Percentiles rank a stretch among this genome's conserved stretches.
Conservation (phyloP, 2,113 vertebrate species). For the Puffinus mauretanicus region DNA sequence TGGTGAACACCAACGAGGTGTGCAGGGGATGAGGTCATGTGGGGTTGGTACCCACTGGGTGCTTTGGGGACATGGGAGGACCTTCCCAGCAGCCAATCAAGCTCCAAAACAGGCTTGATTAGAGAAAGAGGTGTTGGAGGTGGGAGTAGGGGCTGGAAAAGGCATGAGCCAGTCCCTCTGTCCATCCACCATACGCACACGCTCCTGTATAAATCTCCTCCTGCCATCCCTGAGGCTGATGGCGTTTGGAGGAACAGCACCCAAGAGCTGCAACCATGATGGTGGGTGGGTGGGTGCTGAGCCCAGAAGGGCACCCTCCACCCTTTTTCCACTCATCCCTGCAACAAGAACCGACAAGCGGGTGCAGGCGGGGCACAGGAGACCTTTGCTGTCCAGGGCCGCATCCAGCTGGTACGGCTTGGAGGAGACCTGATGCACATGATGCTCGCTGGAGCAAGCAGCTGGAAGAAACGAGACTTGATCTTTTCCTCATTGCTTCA, state of each 20-base stretch:
- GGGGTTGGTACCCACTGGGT: background rate
- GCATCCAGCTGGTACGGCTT: rapidly evolving
- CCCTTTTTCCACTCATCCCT: background rate
- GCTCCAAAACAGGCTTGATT: background rate
- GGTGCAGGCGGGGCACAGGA: background rate
- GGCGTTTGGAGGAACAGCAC: background rate
- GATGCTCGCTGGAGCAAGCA: background rate
- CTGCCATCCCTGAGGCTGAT: background rate
- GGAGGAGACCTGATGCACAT: rapidly evolving
- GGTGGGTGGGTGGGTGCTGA: background rate
- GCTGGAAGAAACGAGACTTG: background rate
- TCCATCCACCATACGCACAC: rapidly evolving
- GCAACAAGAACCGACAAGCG: rapidly evolving
- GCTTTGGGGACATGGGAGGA: background rate
- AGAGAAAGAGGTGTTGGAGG: background rate
- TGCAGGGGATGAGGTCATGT: background rate
- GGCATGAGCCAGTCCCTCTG: background rate
- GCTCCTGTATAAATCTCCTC: background rate
- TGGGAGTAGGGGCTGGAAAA: background rate
- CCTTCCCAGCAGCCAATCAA: background rate
- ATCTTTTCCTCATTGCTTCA: background rate
- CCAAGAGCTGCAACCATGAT: rapidly evolving
- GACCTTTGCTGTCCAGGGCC: background rate
- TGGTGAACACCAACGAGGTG: background rate
- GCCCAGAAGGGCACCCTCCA: background rate